These are phyloP conservation scores for Dasypus novemcinctus DNA, from an alignment of 2,113 vertebrate species.

Conservation along the genomic window DNA sequence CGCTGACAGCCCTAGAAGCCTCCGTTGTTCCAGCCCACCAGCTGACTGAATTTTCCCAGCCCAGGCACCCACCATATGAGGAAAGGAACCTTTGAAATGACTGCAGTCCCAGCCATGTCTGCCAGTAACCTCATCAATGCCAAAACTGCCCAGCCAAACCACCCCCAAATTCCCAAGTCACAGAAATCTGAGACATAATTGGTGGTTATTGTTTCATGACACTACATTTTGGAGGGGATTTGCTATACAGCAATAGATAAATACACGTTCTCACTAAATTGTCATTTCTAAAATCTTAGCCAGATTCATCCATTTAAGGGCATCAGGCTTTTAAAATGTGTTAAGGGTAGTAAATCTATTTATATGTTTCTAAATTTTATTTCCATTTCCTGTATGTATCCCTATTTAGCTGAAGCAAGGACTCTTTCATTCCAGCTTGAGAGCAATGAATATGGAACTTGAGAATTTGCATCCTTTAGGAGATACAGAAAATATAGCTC, in stretches of 20 bases:
- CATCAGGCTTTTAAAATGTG: constrained; percentile 1
- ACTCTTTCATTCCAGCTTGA: background rate
- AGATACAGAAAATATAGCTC: background rate
- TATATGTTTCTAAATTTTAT: background rate
- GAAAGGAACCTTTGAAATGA: background rate
- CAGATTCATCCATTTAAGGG: background rate
- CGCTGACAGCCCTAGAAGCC: background rate
- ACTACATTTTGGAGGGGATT: background rate
- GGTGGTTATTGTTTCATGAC: background rate
- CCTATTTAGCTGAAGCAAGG: background rate
- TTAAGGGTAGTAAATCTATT: constrained; percentile 14
- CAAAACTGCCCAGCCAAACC: background rate
- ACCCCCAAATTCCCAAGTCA: background rate
- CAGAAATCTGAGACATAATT: background rate
- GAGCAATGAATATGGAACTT: background rate
- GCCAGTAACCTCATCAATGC: background rate
- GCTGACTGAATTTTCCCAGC: background rate
- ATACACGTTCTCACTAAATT: background rate
- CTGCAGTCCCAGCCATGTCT: background rate
- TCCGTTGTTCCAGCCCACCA: too few relatives aligned
- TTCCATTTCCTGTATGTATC: background rate
- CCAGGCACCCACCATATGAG: background rate
- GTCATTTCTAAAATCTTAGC: background rate
- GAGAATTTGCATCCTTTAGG: background rate
- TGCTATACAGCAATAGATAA: background rate